Percentiles rank a stretch among this genome's conserved stretches.
phyloP scores from a whole-genome alignment of 2,797 vertebrate genomes.

The Lepus oiostolus region DNA sequence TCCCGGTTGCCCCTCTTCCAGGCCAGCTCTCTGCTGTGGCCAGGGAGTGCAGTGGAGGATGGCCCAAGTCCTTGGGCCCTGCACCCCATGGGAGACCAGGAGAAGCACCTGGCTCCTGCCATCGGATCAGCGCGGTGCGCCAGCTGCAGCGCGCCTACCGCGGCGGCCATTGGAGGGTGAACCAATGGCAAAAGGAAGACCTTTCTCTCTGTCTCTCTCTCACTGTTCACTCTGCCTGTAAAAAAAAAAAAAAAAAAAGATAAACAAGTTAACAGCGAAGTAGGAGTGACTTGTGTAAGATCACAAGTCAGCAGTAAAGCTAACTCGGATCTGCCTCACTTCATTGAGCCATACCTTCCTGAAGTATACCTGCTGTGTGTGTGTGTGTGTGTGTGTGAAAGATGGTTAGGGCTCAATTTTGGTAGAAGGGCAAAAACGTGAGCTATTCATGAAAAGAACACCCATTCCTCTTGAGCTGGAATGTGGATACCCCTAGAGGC shows the following conservation, averaged over 20 bases:
- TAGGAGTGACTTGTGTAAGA: neutral
- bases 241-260: neutral
- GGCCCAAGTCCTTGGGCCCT: too few relatives aligned
- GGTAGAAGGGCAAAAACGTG: neutral
- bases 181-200: too few relatives aligned
- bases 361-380: neutral
- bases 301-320: neutral
- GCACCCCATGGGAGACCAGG: too few relatives aligned
- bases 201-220: too few relatives aligned
- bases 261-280: neutral
- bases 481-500: neutral
- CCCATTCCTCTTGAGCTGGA: neutral
- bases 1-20: too few relatives aligned
- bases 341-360: neutral
- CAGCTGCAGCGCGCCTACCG: too few relatives aligned
- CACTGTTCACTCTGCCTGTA: too few relatives aligned
- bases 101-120: too few relatives aligned
- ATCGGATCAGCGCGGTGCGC: too few relatives aligned
- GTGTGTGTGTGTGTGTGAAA: neutral
- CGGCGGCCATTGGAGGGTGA: too few relatives aligned
- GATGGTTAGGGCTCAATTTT: constrained; percentile 5
- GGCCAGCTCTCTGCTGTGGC: too few relatives aligned
- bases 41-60: too few relatives aligned
- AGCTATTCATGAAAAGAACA: neutral
- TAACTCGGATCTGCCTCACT: neutral